Evolutionary conservation across 92 coral and sea anemone species (phyloP), one percentile per base, ranked within the genome.

Genomic region (Paramuricea clavata): DNA sequence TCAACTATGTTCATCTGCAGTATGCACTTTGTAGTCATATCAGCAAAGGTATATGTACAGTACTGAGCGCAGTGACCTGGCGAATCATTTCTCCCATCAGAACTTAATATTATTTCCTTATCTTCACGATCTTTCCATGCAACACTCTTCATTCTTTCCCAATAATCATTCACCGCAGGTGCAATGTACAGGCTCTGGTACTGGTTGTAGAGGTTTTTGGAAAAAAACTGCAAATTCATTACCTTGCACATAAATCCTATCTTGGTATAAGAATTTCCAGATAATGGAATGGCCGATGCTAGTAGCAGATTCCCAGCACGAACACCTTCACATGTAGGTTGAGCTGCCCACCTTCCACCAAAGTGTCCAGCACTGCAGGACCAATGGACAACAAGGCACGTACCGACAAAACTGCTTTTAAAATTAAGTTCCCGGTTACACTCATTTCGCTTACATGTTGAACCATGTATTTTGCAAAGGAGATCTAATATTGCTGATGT

Each of bases 31-130:
- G 68, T 59, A 7, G 5, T 16, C 68, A 59, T 59, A 5, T 59
- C 68, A 59, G 68, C 68, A 59, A 59, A 59, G 6, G 68, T 59
- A 59, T 59, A 59, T 7, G 68, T 59, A 19, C 68, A 59, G n/a
- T n/a, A n/a, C n/a, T n/a, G n/a, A n/a, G n/a, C n/a, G n/a, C n/a
- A n/a, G n/a, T n/a, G n/a, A n/a, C 68, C 68, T 59, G 68, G 68
- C 15, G 68, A 59, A 26, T 59, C 68, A 59, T 59, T 59, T 59
- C 68, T 59, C 15, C 68, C 68, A 59, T 59, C 68, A 19, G 68
- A 59, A 59, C 68, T 59, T 7, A 59, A 7, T 4, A 59, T 26
- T 5, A 59, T 26, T 59, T 59, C 68, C 15, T 59, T 59, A 59
- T 59, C 30, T 16, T 59, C 68, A 4, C 68, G 7, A 4, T 59